These are phyloP conservation scores for Polia nebulosa DNA, from an alignment of 2,888 invertebrate genomes.

Conservation along the genomic window DNA sequence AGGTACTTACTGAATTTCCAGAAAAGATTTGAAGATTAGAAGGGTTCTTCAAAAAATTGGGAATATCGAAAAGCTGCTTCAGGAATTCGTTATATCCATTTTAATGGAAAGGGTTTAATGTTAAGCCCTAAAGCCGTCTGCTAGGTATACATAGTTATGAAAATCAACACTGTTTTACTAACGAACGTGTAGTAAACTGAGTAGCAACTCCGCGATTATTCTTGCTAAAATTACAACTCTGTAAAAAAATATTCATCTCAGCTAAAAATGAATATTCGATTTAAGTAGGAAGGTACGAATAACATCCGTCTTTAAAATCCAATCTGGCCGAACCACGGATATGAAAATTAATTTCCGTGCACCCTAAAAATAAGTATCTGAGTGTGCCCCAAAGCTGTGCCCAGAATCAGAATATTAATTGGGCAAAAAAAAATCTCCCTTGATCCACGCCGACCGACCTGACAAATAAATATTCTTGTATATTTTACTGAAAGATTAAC, in stretches of 20 bases:
- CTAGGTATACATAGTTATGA: background rate
- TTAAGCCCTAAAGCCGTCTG: background rate
- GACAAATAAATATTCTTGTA: constrained; percentile 50
- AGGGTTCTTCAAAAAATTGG: background rate
- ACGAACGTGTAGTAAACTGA: background rate
- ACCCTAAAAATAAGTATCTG: constrained; percentile 54
- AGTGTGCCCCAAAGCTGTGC: constrained; percentile 52
- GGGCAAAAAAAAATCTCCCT: constrained; percentile 59
- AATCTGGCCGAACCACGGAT: constrained; percentile 62
- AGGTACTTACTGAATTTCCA: background rate
- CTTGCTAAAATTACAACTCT: background rate
- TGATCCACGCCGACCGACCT: constrained; percentile 46
- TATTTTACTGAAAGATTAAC: constrained; percentile 53
- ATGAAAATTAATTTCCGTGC: constrained; percentile 74
- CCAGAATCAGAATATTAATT: constrained; percentile 61
- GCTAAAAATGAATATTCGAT: constrained; percentile 42
- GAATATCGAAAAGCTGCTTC: background rate
- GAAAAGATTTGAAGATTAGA: background rate
- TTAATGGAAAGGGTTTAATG: background rate
- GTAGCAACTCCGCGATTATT: background rate
- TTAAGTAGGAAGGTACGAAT: constrained; percentile 34
- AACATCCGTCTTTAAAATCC: constrained; percentile 52
- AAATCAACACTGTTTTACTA: constrained; percentile 3
- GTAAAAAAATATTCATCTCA: constrained; percentile 7
- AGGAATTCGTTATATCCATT: background rate